These are phyloP conservation scores for Lipophrys pholis DNA, from an alignment of 2,113 vertebrate genomes.

Conservation along the genomic window DNA sequence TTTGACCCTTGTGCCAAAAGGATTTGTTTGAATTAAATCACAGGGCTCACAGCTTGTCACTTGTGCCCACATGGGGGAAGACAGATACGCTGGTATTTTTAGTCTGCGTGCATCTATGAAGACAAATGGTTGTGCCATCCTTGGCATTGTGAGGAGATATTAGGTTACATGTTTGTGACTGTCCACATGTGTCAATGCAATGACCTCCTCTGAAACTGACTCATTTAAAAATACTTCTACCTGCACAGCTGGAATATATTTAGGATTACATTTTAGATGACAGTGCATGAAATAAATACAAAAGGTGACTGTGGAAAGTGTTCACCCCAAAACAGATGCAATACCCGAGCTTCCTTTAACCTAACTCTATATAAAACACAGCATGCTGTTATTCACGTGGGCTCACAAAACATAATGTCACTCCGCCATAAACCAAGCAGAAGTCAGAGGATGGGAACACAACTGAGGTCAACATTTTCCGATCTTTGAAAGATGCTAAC, in stretches of 20 bases:
- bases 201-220: background rate
- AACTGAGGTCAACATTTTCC: constrained; percentile 22
- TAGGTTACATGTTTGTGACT: constrained; percentile 20
- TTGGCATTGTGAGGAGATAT: background rate
- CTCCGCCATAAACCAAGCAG: background rate
- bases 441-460: background rate
- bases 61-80: background rate
- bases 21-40: constrained; percentile 36
- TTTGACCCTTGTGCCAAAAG: background rate
- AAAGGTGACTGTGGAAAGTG: background rate
- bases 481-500: background rate
- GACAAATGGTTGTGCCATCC: constrained; percentile 18
- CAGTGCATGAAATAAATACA: background rate
- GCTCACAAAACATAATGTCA: constrained; percentile 34
- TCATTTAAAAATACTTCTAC: background rate
- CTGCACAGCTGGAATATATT: background rate
- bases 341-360: background rate
- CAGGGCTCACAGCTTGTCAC: constrained; percentile 14
- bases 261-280: background rate
- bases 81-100: constrained; percentile 35
- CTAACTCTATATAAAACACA: constrained; percentile 24
- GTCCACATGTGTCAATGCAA: background rate
- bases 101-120: constrained; percentile 21
- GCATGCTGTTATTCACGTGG: constrained; percentile 7
- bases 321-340: constrained; percentile 5